phyloP scores from a whole-genome alignment of 2,113 vertebrate species.

The Miniopterus natalensis region DNA sequence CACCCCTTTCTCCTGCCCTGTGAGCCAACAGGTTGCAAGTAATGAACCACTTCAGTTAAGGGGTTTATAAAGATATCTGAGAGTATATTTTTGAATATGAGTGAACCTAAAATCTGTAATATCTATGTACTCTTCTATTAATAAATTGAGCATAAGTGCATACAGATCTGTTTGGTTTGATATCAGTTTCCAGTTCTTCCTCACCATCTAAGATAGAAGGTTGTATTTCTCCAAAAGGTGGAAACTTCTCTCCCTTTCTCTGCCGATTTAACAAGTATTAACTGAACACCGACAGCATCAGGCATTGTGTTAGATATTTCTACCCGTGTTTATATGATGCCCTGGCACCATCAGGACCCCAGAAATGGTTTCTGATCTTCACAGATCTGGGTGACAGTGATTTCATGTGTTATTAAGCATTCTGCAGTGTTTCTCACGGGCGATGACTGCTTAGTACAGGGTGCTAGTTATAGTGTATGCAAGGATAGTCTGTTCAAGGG shows the following conservation, averaged over 20 bases:
- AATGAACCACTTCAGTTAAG: background rate
- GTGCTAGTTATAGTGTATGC: background rate
- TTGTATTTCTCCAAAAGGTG: background rate
- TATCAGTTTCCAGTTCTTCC: background rate
- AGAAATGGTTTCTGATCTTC: slow-evolving; percentile 31
- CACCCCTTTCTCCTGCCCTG: background rate
- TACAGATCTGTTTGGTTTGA: background rate
- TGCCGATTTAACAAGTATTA: background rate
- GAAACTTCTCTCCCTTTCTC: background rate
- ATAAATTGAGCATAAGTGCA: background rate
- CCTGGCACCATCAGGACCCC: background rate
- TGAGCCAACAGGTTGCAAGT: background rate
- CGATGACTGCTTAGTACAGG: too few relatives aligned
- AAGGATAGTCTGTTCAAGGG: background rate
- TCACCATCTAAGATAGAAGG: background rate
- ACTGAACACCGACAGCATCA: background rate
- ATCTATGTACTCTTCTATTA: background rate
- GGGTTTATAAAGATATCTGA: slow-evolving; percentile 9
- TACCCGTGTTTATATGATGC: background rate
- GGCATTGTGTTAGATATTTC: background rate
- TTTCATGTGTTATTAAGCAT: background rate
- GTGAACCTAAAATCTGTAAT: background rate
- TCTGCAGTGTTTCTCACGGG: background rate
- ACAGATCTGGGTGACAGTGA: background rate
- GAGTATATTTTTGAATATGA: background rate